These are phyloP conservation scores for Achatina immaculata DNA, from an alignment of 1,140 invertebrate species.

Conservation along the genomic window DNA sequence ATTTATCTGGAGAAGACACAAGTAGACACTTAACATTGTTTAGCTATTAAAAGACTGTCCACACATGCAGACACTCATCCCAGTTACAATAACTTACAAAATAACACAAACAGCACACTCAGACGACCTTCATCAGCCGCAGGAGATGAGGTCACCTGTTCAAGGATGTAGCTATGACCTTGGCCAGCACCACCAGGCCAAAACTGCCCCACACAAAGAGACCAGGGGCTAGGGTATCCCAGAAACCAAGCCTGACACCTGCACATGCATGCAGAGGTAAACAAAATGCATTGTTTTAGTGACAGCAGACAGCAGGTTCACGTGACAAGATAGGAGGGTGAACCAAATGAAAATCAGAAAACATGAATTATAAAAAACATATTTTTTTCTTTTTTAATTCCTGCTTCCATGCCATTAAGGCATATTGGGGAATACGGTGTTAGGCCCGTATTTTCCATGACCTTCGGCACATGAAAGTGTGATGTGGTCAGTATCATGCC, in stretches of 20 bases:
- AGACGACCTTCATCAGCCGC: no score
- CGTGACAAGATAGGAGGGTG: no score
- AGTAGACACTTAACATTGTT: no score
- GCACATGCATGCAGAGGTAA: background rate
- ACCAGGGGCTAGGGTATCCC: constrained; percentile 44
- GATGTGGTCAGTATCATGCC: background rate
- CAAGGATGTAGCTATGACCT: background rate
- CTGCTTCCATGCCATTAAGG: no score
- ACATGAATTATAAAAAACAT: background rate
- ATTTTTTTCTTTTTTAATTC: background rate
- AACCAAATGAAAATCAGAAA: background rate
- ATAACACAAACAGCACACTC: no score
- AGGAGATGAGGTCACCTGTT: background rate
- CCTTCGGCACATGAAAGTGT: background rate
- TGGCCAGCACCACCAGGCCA: constrained; percentile 39
- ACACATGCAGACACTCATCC: no score
- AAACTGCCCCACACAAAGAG: constrained; percentile 50
- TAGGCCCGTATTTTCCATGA: no score
- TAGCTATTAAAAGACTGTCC: no score
- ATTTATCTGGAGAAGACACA: no score
- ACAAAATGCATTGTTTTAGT: background rate
- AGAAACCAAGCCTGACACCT: constrained; percentile 24
- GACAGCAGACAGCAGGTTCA: no score
- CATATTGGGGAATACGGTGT: no score
- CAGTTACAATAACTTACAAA: no score